These are phyloP conservation scores for Horisme vitalbata DNA, from an alignment of 2,888 invertebrate genomes.

Conservation along the genomic window DNA sequence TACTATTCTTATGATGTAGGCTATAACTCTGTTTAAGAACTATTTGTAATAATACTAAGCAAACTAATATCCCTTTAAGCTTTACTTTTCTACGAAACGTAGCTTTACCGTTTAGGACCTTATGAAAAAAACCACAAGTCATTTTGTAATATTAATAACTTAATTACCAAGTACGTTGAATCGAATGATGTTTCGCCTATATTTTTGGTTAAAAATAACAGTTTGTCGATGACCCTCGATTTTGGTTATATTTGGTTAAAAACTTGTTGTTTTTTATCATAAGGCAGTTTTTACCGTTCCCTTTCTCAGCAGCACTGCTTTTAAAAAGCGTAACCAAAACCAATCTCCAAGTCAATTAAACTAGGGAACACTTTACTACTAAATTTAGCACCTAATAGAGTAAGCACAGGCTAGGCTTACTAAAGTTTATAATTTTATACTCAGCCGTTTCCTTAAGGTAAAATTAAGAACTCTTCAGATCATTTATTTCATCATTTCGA, in stretches of 20 bases:
- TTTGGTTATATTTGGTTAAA: not conserved
- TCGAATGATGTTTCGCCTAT: not conserved
- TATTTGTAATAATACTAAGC: conserved; percentile 63
- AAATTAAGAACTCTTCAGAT: conserved; percentile 58
- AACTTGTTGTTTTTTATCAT: conserved; percentile 16
- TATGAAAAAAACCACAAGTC: conserved; percentile 16
- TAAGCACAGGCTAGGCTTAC: conserved; percentile 79
- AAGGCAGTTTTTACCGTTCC: conserved; percentile 41
- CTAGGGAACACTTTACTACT: conserved; percentile 90
- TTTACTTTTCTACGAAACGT: conserved; percentile 75
- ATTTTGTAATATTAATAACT: not conserved
- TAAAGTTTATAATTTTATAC: conserved; percentile 81
- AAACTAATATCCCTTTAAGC: conserved; percentile 71
- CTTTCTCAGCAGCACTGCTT: conserved; percentile 51
- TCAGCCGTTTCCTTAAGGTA: conserved; percentile 73
- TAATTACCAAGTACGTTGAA: not conserved
- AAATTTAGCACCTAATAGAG: conserved; percentile 79
- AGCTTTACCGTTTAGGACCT: conserved; percentile 56
- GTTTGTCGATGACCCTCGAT: not conserved
- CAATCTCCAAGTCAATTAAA: conserved; percentile 92
- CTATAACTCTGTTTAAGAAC: conserved; percentile 70
- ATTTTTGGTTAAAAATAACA: conserved; percentile 3
- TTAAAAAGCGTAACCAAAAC: conserved; percentile 60
- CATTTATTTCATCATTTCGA: conserved; percentile 31
- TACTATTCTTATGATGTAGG: conserved; percentile 81